Evolutionary conservation across 2,888 invertebrate genomes (phyloP).

Genomic region (Cremastinae sp.): DNA sequence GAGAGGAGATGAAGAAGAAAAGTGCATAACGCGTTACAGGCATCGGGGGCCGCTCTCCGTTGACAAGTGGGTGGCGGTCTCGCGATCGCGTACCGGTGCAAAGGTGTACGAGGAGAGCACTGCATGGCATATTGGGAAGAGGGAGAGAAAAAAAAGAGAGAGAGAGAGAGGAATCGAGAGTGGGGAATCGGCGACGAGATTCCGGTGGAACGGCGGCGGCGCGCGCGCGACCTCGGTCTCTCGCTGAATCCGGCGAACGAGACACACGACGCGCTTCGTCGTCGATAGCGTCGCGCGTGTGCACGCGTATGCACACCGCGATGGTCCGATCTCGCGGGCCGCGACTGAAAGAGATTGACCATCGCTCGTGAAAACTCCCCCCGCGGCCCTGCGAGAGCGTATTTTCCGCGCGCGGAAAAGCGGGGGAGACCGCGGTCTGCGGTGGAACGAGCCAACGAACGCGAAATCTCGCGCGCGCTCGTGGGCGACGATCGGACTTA

Average conservation of each 20-base stretch:
- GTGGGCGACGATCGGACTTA: not conserved
- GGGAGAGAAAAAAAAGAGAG: not conserved
- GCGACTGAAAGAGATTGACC: constrained; percentile 41
- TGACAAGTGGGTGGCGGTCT: constrained; percentile 52
- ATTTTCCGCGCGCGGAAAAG: not conserved
- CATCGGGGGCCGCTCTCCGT: constrained; percentile 44
- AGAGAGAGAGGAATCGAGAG: constrained; percentile 1
- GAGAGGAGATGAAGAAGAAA: constrained; percentile 11
- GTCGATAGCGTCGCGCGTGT: constrained; percentile 47
- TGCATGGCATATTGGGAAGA: not conserved
- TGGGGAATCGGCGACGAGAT: constrained; percentile 27
- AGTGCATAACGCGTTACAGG: constrained; percentile 29
- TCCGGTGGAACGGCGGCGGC: constrained; percentile 46
- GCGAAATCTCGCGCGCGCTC: not conserved
- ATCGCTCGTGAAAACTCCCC: constrained; percentile 42
- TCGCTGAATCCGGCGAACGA: constrained; percentile 21
- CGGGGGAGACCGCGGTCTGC: constrained; percentile 13
- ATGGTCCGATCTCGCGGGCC: not conserved
- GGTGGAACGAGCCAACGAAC: constrained; percentile 7
- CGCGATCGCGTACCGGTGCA: constrained; percentile 45
- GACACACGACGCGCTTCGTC: constrained; percentile 40
- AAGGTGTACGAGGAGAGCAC: constrained; percentile 45
- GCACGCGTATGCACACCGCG: constrained; percentile 6
- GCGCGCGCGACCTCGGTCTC: constrained; percentile 42
- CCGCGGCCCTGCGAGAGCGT: not conserved